phyloP scores from a whole-genome alignment of 2,113 vertebrate genomes.

The Ardeotis arabs region DNA sequence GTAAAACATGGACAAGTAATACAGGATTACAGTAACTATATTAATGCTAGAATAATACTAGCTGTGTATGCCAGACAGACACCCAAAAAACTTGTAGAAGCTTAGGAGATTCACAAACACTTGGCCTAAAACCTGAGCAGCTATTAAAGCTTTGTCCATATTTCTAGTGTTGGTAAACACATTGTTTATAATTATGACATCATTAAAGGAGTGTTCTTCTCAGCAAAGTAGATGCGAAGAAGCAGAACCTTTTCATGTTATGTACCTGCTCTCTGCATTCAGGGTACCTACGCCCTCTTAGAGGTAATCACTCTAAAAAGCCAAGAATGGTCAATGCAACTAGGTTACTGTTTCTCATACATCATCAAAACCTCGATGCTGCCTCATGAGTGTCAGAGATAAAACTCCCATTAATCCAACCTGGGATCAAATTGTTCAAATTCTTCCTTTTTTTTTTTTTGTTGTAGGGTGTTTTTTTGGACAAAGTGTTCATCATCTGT shows the following conservation, averaged over 20 bases:
- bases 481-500: background rate
- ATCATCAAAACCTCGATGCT: background rate
- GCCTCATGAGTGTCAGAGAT: background rate
- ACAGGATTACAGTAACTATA: background rate
- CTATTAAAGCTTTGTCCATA: background rate
- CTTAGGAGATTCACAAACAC: background rate
- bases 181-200: background rate
- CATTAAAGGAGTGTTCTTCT: background rate
- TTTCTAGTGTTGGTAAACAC: background rate
- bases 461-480: background rate
- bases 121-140: background rate
- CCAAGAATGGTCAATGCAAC: background rate
- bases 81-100: background rate
- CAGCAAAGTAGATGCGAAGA: background rate
- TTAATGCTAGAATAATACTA: background rate
- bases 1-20: background rate
- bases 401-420: background rate
- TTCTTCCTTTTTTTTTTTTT: background rate
- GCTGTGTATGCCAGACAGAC: background rate
- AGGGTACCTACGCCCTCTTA: background rate
- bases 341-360: background rate
- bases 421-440: background rate
- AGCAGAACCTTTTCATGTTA: background rate
- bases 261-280: fast-evolving
- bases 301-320: background rate